Conservation (phyloP, 2,888 invertebrate genomes). For the Hanleya hanleyi region DNA sequence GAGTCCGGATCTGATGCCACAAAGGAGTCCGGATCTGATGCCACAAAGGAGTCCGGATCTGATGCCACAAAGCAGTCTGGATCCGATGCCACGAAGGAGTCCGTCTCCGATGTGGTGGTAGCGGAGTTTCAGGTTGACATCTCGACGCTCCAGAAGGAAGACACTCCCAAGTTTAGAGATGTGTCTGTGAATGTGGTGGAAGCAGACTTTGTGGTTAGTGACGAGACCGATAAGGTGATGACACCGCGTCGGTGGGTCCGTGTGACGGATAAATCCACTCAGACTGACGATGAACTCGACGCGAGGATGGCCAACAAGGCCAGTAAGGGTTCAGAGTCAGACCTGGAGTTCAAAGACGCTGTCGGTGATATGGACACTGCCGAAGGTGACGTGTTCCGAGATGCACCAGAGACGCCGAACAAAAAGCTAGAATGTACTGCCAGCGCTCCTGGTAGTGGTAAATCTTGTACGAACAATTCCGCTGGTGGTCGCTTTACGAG, state of each 20-base stretch:
- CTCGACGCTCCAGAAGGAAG: background rate
- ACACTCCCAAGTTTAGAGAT: background rate
- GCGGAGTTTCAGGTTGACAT: background rate
- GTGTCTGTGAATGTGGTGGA: slow-evolving; percentile 4
- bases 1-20: too few species aligned
- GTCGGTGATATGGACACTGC: background rate
- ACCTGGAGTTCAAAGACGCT: background rate
- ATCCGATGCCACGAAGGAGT: too few species aligned
- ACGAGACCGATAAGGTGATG: background rate
- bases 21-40: too few species aligned
- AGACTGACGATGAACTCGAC: background rate
- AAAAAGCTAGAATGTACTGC: too few species aligned
- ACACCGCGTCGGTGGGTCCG: background rate
- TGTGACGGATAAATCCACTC: background rate
- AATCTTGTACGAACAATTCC: too few species aligned
- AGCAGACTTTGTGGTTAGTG: slow-evolving; percentile 2
- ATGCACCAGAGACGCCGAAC: too few species aligned
- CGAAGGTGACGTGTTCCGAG: background rate
- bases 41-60: too few species aligned
- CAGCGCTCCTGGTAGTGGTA: too few species aligned
- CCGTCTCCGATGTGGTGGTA: background rate
- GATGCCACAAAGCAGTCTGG: too few species aligned
- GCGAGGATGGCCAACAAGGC: slow-evolving; percentile 1
- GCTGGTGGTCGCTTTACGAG: too few species aligned
- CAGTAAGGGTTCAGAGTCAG: background rate